Percentiles rank a stretch among this genome's conserved stretches.
phyloP scores from a whole-genome alignment of 2,797 vertebrate genomes.

The Bovichtus variegatus region DNA sequence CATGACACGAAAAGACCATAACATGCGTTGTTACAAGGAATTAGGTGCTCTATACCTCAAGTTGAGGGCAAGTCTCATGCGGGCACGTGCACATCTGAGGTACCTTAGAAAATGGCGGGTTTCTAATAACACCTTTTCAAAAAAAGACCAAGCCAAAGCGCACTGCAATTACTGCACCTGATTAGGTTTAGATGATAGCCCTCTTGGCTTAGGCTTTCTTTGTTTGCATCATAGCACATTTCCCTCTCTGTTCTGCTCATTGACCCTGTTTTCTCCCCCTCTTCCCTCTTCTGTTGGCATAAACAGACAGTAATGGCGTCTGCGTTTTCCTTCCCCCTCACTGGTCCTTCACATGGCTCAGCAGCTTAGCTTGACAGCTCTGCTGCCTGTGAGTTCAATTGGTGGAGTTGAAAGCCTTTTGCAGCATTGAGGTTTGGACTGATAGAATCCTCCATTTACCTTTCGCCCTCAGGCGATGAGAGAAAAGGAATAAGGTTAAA shows the following conservation, averaged over 20 bases:
- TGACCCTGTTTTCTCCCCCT: slow-evolving; percentile 62
- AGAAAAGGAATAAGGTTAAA: slow-evolving; percentile 76
- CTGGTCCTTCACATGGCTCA: slow-evolving; percentile 80
- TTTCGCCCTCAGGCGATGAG: slow-evolving; percentile 72
- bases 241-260: slow-evolving; percentile 61
- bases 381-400: slow-evolving; percentile 75
- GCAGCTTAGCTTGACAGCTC: slow-evolving; percentile 79
- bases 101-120: neutral
- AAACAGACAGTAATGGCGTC: slow-evolving; percentile 81
- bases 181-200: slow-evolving; percentile 59
- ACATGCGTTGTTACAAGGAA: slow-evolving; percentile 13
- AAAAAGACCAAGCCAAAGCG: slow-evolving; percentile 25
- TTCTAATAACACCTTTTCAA: slow-evolving; percentile 25
- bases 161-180: slow-evolving; percentile 45
- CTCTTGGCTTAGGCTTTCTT: slow-evolving; percentile 34
- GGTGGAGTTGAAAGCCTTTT: slow-evolving; percentile 81
- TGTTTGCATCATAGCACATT: slow-evolving; percentile 70
- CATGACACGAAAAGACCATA: slow-evolving; percentile 33
- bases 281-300: slow-evolving; percentile 67
- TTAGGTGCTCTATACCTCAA: slow-evolving; percentile 11
- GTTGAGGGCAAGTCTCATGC: slow-evolving; percentile 1
- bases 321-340: slow-evolving; percentile 77
- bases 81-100: slow-evolving; percentile 7
- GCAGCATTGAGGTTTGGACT: slow-evolving; percentile 70
- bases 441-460: slow-evolving; percentile 80